phyloP scores from a whole-genome alignment of 1,140 invertebrate species.

The Polypedilum vanderplanki region DNA sequence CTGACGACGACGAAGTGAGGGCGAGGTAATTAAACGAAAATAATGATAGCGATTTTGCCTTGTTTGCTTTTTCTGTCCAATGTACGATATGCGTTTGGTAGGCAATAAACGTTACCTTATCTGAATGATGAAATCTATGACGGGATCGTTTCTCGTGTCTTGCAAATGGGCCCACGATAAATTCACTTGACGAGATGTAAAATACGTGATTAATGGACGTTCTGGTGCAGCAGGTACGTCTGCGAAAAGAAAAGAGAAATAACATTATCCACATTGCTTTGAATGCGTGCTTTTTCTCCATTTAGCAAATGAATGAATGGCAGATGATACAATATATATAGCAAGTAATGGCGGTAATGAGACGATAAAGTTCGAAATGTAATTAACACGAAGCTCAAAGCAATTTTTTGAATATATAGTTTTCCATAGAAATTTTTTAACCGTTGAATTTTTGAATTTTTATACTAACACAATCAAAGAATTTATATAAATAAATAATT shows the following conservation, averaged over 20 bases:
- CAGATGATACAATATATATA: not conserved
- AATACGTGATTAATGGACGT: conserved; percentile 61
- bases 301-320: not conserved
- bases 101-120: conserved; percentile 48
- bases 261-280: not conserved
- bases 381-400: not conserved
- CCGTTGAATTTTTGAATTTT: too few relatives aligned
- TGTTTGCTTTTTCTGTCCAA: not conserved
- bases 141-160: conserved; percentile 60
- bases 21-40: not conserved
- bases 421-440: too few relatives aligned
- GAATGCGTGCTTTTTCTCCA: not conserved
- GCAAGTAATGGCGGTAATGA: not conserved
- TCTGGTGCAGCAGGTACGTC: conserved; percentile 66
- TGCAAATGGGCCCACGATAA: conserved; percentile 67
- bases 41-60: not conserved
- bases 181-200: conserved; percentile 65
- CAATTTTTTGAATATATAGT: too few relatives aligned
- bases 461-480: too few relatives aligned
- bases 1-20: not conserved
- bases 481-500: too few relatives aligned
- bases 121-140: conserved; percentile 66
- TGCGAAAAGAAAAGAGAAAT: conserved; percentile 41
- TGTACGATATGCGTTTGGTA: not conserved
- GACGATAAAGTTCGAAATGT: not conserved